Evolutionary conservation across 2,113 vertebrate genomes (phyloP), one percentile per base, ranked within the genome.

Genomic region (Tragelaphus imberbis): DNA sequence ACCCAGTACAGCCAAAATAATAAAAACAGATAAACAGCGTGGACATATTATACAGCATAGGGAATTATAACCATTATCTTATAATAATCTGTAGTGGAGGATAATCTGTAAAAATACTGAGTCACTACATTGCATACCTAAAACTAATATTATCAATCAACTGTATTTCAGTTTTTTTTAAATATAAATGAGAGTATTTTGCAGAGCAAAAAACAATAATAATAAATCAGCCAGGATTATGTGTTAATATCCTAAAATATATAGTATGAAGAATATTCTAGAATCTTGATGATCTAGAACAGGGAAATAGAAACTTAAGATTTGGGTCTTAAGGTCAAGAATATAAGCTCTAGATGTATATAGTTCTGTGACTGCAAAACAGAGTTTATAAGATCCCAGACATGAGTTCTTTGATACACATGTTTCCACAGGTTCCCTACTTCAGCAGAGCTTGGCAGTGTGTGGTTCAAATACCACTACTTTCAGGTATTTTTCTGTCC

Each of bases 401-500:
- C 25, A 0, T 44, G 47, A 77, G 2, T 44, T 58, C 87, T 7
- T 7, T 1, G 1, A 10, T 12, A 6, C 5, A 0, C 40, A 55
- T 96, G 17, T 17, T 88, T 84, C 97, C 4, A 11, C 97, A 99
- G 99, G 97, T 99, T 12, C 98, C 99, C 27, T 99, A 95, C 92
- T 99, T 99, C 91, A 97, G 95, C 77, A 98, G 97, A 81, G 99
- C 99, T 0, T 99, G 99, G 99, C 99, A 99, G 96, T 99, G 98
- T 2, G 99, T 99, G 61, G 98, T 99, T 55, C 98, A 99, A 96
- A 99, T 99, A 21, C 99, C 99, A 0, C 99, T 99, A 53, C 99
- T 99, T 95, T 99, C 99, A 98, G 99, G 99, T 99, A 98, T 17
- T 75, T 25, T 1, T 79, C 51, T 59, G 25, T 36, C 28, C 33